Evolutionary conservation across 2,888 invertebrate species (phyloP).

Genomic region (Leptinotarsa tumamoca): DNA sequence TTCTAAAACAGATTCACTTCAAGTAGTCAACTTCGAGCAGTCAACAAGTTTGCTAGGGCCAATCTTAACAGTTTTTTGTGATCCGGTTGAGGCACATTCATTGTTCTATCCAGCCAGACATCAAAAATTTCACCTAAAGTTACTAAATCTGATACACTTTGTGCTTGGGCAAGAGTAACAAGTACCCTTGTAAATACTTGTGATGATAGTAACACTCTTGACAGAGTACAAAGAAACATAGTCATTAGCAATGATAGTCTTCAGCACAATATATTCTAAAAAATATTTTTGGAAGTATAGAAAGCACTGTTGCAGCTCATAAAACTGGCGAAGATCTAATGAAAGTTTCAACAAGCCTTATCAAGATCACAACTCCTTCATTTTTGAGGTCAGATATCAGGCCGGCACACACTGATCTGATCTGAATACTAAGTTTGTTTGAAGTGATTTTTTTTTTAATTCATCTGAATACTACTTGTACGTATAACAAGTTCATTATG

Average conservation of each 20-base stretch:
- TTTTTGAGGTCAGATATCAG: conserved; percentile 82
- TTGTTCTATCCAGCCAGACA: conserved; percentile 85
- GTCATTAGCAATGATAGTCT: conserved; percentile 80
- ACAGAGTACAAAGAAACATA: conserved; percentile 81
- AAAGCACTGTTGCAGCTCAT: conserved; percentile 79
- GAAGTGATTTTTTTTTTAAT: too few relatives aligned
- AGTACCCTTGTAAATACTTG: conserved; percentile 74
- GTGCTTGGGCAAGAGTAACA: conserved; percentile 66
- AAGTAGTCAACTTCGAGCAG: conserved; percentile 65
- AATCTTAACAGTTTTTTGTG: conserved; percentile 81
- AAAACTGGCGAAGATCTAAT: conserved; percentile 79
- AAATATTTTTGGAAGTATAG: conserved; percentile 73
- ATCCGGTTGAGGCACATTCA: conserved; percentile 81
- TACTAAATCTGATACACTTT: conserved; percentile 71
- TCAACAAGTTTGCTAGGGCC: conserved; percentile 77
- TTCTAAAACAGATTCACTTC: conserved; percentile 77
- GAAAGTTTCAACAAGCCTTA: conserved; percentile 82
- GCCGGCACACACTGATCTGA: conserved; percentile 78
- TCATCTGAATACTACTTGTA: conserved; percentile 73
- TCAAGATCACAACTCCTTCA: conserved; percentile 79
- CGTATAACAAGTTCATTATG: conserved; percentile 74
- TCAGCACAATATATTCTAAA: conserved; percentile 76
- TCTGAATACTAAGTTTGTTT: conserved; percentile 45
- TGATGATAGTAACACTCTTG: conserved; percentile 81
- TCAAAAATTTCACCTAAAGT: conserved; percentile 79